Evolutionary conservation across 2,113 vertebrate species (phyloP).

Genomic region (Nothocercus nigrocapillus): DNA sequence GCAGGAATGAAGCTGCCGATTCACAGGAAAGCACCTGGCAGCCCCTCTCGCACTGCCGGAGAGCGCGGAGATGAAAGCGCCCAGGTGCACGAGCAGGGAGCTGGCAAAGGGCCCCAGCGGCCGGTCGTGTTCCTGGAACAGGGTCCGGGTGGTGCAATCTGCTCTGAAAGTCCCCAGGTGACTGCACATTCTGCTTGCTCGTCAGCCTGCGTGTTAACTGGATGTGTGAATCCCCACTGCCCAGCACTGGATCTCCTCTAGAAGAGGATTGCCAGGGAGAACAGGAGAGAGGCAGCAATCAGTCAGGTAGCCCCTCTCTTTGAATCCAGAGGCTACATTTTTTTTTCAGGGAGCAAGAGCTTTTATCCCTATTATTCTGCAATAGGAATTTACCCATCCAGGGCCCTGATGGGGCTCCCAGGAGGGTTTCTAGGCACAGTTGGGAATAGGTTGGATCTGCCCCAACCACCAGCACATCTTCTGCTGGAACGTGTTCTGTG

Average conservation of each 20-base stretch:
- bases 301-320: background rate
- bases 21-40: slow-evolving; percentile 29
- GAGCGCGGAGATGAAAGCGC: background rate
- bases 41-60: background rate
- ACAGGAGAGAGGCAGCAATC: background rate
- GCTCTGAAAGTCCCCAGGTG: background rate
- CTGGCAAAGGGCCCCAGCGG: background rate
- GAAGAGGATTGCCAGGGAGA: fast-evolving
- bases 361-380: background rate
- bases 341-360: background rate
- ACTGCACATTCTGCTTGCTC: background rate
- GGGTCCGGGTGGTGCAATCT: background rate
- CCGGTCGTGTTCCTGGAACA: fast-evolving
- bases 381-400: background rate
- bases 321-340: fast-evolving
- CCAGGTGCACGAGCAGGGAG: background rate
- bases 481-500: background rate
- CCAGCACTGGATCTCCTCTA: background rate
- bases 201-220: background rate
- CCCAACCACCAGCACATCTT: fast-evolving
- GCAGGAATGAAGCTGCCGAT: background rate
- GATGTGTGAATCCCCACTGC: background rate
- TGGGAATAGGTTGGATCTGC: background rate
- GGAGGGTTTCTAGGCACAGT: background rate
- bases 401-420: fast-evolving